These are phyloP conservation scores for Aldabrachelys gigantea DNA, from an alignment of 2,113 vertebrate genomes.

Conservation along the genomic window DNA sequence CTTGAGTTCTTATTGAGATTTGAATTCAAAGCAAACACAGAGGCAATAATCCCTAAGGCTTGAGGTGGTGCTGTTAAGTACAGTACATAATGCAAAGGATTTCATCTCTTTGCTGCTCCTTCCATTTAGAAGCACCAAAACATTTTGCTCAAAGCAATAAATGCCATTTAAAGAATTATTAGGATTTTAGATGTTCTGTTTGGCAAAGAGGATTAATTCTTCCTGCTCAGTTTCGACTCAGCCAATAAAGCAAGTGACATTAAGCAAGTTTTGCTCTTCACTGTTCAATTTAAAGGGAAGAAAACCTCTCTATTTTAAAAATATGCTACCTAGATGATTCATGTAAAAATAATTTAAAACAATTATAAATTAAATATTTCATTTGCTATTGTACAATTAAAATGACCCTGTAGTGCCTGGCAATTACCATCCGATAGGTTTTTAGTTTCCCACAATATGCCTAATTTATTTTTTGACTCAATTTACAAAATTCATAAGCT, in stretches of 20 bases:
- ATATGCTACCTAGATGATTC: not conserved
- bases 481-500: not conserved
- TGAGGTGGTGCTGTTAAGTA: constrained; percentile 51
- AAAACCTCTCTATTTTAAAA: not conserved
- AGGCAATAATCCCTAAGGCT: constrained; percentile 43
- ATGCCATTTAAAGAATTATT: constrained; percentile 62
- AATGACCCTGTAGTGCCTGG: not conserved
- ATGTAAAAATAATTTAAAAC: constrained; percentile 12
- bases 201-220: constrained; percentile 66
- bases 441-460: not conserved
- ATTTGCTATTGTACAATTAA: not conserved
- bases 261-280: constrained; percentile 36
- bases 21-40: constrained; percentile 62
- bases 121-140: constrained; percentile 54
- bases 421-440: not conserved
- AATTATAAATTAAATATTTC: constrained; percentile 1
- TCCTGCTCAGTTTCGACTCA: constrained; percentile 45
- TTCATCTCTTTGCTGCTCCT: constrained; percentile 36
- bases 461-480: not conserved
- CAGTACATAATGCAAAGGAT: constrained; percentile 49
- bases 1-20: constrained; percentile 36
- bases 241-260: constrained; percentile 44
- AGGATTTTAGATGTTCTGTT: constrained; percentile 63
- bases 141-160: constrained; percentile 54
- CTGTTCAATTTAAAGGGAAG: not conserved